Evolutionary conservation across 2,888 invertebrate genomes (phyloP), one percentile per base, ranked within the genome.

Genomic region (Hypomecis punctinalis): DNA sequence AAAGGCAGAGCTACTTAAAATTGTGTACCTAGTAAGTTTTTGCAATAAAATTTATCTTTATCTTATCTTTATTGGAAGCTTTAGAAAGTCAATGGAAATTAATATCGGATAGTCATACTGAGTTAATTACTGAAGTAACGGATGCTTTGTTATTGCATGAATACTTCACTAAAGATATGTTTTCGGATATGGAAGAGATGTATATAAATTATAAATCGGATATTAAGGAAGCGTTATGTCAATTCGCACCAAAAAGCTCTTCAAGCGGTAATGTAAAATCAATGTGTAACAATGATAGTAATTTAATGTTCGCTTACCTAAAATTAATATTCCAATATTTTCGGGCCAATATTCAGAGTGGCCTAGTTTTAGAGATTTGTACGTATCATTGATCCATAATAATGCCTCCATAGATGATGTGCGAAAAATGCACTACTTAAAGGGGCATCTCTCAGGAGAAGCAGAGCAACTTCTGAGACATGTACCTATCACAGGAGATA

Each of bases 311-410:
- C 9, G 8, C 7, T 23, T 52, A 9, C 52, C 52, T 5, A 39
- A 52, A 23, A 52, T 52, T 9, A 37, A 13, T 3, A 52, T 52
- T 1, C 52, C 52, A 9, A 40, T 9, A 6, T 52, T 52, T 52
- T 52, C 52, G 5, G 52, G 52, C 6, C 13, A 9, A 7, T 52
- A 52, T 52, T 10, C 52, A 7, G 52, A 52, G 9, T 52, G 52
- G 52, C 39, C 39, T 5, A 40, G 40, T 5, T 52, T 52, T 40
- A 6, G 52, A 5, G 52, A 52, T 11, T 23, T 52, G 3, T 52
- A 40, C n/a, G 8, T 52, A 23, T 52, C 52, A 6, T 23, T 52
- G 40, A 40, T 52, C 2, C 52, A 52, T 35, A 40, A 52, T 5
- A 52, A 52, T 23, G 23, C 5, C 8, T 39, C 52, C 11, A 39